Conservation (phyloP, 2,797 vertebrate species). For the Pipistrellus kuhlii region DNA sequence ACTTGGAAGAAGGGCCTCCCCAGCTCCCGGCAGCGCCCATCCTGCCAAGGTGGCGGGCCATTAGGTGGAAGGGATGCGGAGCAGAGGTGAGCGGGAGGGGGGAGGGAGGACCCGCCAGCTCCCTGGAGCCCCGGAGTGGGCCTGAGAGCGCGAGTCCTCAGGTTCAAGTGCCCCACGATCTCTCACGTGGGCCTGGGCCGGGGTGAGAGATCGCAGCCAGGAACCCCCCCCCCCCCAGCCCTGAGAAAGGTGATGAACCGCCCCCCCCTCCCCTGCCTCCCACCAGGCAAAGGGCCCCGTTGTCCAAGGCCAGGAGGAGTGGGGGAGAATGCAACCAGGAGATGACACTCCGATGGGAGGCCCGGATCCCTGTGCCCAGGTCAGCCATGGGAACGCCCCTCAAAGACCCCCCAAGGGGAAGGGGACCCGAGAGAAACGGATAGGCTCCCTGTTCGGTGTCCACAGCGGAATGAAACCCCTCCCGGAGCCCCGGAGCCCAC, state of each 20-base stretch:
- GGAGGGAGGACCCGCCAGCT: neutral
- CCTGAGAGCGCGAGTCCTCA: neutral
- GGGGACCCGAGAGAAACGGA: neutral
- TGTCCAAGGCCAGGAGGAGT: neutral
- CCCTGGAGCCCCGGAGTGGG: neutral
- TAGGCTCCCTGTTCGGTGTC: neutral
- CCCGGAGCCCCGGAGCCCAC: neutral
- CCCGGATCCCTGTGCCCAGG: neutral
- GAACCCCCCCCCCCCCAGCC: neutral
- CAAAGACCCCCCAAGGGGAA: neutral
- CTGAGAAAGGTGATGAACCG: neutral
- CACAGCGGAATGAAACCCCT: neutral
- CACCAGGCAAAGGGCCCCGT: neutral
- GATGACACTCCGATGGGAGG: neutral
- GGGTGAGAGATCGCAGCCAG: neutral
- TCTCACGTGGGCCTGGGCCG: neutral
- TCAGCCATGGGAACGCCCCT: neutral
- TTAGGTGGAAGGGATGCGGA: conserved; percentile 71
- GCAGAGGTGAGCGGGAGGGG: neutral
- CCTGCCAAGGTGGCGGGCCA: conserved; percentile 84
- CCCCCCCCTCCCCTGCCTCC: neutral
- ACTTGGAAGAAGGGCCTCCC: conserved; percentile 85
- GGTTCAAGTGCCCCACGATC: neutral
- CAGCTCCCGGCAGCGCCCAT: conserved; percentile 86
- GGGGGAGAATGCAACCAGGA: neutral